Conservation (phyloP, 2,797 vertebrate species). For the Cottoperca gobio region DNA sequence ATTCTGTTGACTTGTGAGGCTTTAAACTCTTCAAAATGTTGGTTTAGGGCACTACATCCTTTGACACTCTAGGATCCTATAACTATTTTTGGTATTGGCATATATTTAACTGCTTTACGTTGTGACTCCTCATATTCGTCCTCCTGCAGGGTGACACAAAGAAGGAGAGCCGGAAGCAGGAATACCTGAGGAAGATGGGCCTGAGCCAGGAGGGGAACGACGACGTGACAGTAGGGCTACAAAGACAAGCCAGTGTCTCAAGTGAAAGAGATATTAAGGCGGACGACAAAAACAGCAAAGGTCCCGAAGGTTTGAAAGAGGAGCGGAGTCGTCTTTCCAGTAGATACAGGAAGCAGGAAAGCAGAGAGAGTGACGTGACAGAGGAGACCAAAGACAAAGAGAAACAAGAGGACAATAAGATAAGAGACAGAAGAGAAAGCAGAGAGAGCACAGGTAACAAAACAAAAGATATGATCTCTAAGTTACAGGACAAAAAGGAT, state of each 20-base stretch:
- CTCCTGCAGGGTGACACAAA: conserved; percentile 76
- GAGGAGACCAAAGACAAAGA: conserved; percentile 72
- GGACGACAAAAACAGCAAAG: conserved; percentile 66
- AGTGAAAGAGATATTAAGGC: conserved; percentile 56
- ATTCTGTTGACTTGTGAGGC: neutral
- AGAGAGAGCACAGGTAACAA: conserved; percentile 84
- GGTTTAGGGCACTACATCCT: neutral
- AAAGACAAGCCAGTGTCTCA: conserved; percentile 65
- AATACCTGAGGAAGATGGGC: conserved; percentile 85
- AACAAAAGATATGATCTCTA: conserved; percentile 85
- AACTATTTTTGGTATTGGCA: neutral
- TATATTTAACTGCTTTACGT: neutral
- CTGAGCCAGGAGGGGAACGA: conserved; percentile 83
- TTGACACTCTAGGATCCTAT: too few relatives aligned
- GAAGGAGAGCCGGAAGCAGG: conserved; percentile 85
- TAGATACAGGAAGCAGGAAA: conserved; percentile 58
- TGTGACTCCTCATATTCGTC: conserved; percentile 30
- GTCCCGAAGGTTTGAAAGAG: conserved; percentile 55
- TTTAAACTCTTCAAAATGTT: neutral
- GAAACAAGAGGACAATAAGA: conserved; percentile 79
- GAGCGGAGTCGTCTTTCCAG: conserved; percentile 61
- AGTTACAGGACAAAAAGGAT: conserved; percentile 82
- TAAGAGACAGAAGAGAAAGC: conserved; percentile 78
- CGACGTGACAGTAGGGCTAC: conserved; percentile 58
- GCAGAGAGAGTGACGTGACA: conserved; percentile 70